Conservation (phyloP, 2,888 invertebrate genomes). For the Hipparchia sbordonii region DNA sequence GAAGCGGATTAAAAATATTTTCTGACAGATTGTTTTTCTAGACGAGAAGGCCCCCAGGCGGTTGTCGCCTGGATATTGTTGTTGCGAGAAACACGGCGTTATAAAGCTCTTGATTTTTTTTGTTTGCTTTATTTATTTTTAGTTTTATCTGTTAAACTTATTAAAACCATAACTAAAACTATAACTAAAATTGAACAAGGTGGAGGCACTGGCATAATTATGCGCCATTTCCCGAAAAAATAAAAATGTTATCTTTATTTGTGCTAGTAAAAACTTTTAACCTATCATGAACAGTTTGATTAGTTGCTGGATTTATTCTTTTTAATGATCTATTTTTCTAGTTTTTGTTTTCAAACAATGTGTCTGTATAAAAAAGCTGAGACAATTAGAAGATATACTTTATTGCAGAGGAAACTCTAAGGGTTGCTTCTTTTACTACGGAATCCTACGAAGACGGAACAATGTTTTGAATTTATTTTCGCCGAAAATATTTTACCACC, state of each 20-base stretch:
- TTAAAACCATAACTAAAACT: no score
- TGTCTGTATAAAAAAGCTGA: no score
- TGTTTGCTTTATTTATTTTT: not conserved
- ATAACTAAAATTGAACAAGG: no score
- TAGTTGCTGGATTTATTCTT: no score
- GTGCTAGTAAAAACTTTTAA: no score
- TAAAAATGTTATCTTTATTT: no score
- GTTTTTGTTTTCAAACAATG: no score
- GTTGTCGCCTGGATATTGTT: conserved; percentile 2
- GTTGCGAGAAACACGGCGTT: conserved; percentile 4
- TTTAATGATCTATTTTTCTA: no score
- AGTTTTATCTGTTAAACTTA: not conserved
- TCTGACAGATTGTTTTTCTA: conserved; percentile 18
- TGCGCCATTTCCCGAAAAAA: not conserved
- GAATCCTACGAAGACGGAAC: not conserved
- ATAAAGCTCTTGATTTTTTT: conserved; percentile 8
- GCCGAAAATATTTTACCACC: conserved; percentile 10
- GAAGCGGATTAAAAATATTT: conserved; percentile 19
- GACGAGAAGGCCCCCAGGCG: conserved; percentile 6
- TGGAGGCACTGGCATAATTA: not conserved
- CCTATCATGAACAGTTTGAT: no score
- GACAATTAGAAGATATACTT: no score
- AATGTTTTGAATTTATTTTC: conserved; percentile 10
- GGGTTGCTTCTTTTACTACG: no score
- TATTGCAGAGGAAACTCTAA: no score